Evolutionary conservation across 2,797 vertebrate genomes (phyloP).

Genomic region (Scomberomorus guttatus): DNA sequence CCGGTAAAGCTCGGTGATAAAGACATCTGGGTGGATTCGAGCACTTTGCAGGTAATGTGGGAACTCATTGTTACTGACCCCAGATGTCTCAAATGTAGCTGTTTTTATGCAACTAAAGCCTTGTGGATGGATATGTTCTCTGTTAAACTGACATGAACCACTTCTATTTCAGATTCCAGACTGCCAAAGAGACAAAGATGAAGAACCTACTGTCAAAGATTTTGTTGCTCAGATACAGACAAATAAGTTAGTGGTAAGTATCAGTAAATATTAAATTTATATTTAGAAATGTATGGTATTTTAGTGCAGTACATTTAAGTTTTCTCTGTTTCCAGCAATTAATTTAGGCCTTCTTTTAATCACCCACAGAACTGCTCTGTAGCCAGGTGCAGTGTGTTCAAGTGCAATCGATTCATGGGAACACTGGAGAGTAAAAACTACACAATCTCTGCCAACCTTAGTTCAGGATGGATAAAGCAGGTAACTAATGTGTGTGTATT

Average conservation of each 20-base stretch:
- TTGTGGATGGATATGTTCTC: too few relatives aligned
- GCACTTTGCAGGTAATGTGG: constrained; percentile 44
- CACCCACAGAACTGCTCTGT: constrained; percentile 86
- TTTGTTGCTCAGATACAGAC: constrained; percentile 71
- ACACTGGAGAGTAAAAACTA: constrained; percentile 60
- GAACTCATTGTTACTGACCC: not conserved
- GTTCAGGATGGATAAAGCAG: constrained; percentile 87
- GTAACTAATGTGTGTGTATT: constrained; percentile 49
- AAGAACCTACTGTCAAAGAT: constrained; percentile 40
- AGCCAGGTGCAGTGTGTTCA: constrained; percentile 82
- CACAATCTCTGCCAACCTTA: constrained; percentile 83
- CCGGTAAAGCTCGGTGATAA: constrained; percentile 82
- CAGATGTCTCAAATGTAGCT: not conserved
- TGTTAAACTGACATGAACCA: constrained; percentile 1
- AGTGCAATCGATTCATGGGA: constrained; percentile 72
- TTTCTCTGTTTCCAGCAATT: not conserved
- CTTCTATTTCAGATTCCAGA: constrained; percentile 71
- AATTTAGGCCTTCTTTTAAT: not conserved
- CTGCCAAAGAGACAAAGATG: constrained; percentile 59
- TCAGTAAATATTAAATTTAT: not conserved
- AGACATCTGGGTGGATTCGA: constrained; percentile 78
- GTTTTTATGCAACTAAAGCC: not conserved
- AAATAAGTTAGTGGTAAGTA: constrained; percentile 75
- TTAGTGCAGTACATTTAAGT: not conserved
- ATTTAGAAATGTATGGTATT: not conserved